These are phyloP conservation scores for Gymnothorax javanicus DNA, from an alignment of 2,797 vertebrate genomes.

Conservation along the genomic window DNA sequence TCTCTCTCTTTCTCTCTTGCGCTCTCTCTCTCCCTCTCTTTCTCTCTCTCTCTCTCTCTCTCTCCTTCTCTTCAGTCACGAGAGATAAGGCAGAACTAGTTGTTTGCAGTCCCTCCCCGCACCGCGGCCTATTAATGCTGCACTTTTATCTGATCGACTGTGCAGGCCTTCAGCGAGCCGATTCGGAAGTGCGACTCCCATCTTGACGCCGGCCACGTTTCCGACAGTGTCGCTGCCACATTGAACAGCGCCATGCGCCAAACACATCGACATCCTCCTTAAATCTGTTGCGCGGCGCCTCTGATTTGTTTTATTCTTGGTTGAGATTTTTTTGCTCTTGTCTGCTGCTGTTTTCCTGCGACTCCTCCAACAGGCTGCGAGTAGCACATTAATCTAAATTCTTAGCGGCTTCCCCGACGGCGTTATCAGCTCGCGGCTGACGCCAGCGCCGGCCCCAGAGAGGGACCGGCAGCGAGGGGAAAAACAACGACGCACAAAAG, in stretches of 20 bases:
- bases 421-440: slow-evolving; percentile 57
- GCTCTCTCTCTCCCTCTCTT: neutral
- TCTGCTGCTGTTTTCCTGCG: slow-evolving; percentile 50
- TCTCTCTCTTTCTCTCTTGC: slow-evolving; percentile 21
- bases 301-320: neutral
- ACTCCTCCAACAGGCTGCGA: slow-evolving; percentile 56
- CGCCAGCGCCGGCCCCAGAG: slow-evolving; percentile 52
- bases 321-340: slow-evolving; percentile 43
- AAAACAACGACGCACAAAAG: slow-evolving; percentile 50
- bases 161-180: neutral
- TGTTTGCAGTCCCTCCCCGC: slow-evolving; percentile 65
- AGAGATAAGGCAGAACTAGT: slow-evolving; percentile 69
- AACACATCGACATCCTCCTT: neutral
- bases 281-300: neutral
- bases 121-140: slow-evolving; percentile 63
- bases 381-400: slow-evolving; percentile 61
- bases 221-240: no score
- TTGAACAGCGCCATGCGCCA: neutral
- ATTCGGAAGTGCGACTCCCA: neutral
- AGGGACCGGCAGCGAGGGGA: slow-evolving; percentile 60
- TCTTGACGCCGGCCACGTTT: neutral
- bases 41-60: slow-evolving; percentile 35
- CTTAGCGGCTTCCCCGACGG: slow-evolving; percentile 51
- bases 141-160: slow-evolving; percentile 64
- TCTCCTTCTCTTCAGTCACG: slow-evolving; percentile 43